Evolutionary conservation across 2,797 vertebrate species (phyloP).

Genomic region (Acanthopagrus latus): DNA sequence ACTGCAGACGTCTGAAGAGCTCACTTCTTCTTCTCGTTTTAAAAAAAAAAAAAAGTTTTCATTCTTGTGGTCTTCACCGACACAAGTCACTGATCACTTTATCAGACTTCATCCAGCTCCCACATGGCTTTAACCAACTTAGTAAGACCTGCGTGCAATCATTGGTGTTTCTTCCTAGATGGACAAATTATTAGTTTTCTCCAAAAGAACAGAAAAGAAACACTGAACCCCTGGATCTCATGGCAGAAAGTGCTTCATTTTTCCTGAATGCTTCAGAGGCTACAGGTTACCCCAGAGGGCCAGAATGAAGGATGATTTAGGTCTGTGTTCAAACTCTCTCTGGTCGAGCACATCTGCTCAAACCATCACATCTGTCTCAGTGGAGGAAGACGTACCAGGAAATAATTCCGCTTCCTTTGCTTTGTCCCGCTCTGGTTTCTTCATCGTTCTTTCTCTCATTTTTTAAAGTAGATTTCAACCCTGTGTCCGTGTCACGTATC

Average conservation of each 20-base stretch:
- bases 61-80: neutral
- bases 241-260: neutral
- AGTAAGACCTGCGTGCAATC: neutral
- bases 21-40: neutral
- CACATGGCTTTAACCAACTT: neutral
- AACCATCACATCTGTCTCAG: conserved; percentile 68
- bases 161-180: neutral
- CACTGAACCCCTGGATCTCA: neutral
- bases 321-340: neutral
- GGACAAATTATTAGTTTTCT: conserved; percentile 10
- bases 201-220: neutral
- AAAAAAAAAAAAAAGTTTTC: neutral
- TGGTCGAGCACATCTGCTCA: conserved; percentile 66
- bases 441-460: conserved; percentile 40
- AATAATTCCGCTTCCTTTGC: conserved; percentile 50
- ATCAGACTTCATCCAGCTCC: conserved; percentile 16
- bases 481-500: conserved; percentile 42
- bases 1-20: neutral
- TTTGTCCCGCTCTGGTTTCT: conserved; percentile 44
- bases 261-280: conserved; percentile 11
- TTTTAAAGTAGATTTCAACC: conserved; percentile 39
- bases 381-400: conserved; percentile 58
- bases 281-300: conserved; percentile 15
- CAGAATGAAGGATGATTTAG: conserved; percentile 38
- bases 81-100: conserved; percentile 20